These are phyloP conservation scores for Turnix velox DNA, from an alignment of 2,113 vertebrate genomes.

Conservation along the genomic window DNA sequence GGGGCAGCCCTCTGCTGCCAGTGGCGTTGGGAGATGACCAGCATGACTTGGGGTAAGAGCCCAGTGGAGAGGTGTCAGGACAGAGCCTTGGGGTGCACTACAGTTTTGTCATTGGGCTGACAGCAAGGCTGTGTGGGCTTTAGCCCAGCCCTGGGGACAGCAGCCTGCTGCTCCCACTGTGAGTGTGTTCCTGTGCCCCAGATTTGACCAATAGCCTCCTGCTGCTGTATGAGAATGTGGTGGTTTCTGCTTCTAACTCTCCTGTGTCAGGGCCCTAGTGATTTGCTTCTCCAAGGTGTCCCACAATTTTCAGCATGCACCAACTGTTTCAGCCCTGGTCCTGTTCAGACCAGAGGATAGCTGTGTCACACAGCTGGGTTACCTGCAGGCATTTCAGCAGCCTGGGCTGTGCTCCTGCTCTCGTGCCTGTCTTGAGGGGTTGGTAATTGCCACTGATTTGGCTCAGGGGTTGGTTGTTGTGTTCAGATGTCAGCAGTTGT, in stretches of 20 bases:
- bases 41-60: slow-evolving; percentile 90
- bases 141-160: neutral
- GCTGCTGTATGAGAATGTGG: neutral
- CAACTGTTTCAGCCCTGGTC: neutral
- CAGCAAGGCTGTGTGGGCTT: neutral
- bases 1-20: slow-evolving; percentile 77
- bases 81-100: neutral
- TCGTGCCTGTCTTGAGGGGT: fast-evolving
- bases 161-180: neutral
- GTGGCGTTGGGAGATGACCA: slow-evolving; percentile 89
- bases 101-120: neutral
- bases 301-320: fast-evolving
- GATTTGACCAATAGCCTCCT: neutral
- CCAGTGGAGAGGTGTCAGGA: neutral
- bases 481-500: neutral
- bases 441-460: fast-evolving
- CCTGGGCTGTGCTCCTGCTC: neutral
- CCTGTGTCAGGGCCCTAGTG: neutral
- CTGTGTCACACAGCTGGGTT: neutral
- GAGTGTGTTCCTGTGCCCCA: neutral
- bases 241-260: neutral
- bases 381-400: neutral
- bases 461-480: neutral
- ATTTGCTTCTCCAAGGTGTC: neutral
- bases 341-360: neutral